Evolutionary conservation across 2,888 invertebrate genomes (phyloP), one percentile per base, ranked within the genome.

Genomic region (Bugulina stolonifera): DNA sequence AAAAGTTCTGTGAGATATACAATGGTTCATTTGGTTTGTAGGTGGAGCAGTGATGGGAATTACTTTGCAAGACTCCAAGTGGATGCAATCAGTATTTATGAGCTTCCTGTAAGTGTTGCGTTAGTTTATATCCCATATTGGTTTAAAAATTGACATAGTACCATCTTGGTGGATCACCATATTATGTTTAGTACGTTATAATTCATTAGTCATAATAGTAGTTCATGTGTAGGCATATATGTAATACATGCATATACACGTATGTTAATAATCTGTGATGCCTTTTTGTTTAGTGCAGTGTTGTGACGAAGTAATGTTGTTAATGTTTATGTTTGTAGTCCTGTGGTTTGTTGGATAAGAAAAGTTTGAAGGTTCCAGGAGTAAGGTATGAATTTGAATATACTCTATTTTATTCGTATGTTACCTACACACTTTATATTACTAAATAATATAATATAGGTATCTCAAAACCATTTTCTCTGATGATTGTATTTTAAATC

Each of bases 41-140:
- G 85, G 74, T 98, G 98, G 97, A 95, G 94, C 72, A 91, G 91
- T 81, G 95, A 97, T 83, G 97, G 97, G 82, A 91, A 91, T 82
- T 98, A 91, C 86, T 94, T 98, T 80, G 97, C 96, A 0, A 88
- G 93, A 74, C 89, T 96, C 81, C 91, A 91, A 0, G 89, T 89
- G 72, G 83, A 84, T 73, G 79, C 84, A 35, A 89, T 99, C 43
- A 93, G 93, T 76, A 91, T 99, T 22, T 98, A 96, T 82, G 96
- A 97, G 86, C 96, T 98, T 0, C 95, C 95, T 0, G 89, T 89
- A 81, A 84, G 86, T 43, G 18, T 43, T 18, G n/a, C n/a, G n/a
- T n/a, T n/a, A n/a, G n/a, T n/a, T n/a, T n/a, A n/a, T n/a, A n/a
- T n/a, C n/a, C n/a, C n/a, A n/a, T n/a, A n/a, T n/a, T n/a, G n/a